A percentile compares a stretch with the other conserved stretches of the same genome.
phyloP scores from a whole-genome alignment of 1,140 invertebrate species.

The Homarus americanus region DNA sequence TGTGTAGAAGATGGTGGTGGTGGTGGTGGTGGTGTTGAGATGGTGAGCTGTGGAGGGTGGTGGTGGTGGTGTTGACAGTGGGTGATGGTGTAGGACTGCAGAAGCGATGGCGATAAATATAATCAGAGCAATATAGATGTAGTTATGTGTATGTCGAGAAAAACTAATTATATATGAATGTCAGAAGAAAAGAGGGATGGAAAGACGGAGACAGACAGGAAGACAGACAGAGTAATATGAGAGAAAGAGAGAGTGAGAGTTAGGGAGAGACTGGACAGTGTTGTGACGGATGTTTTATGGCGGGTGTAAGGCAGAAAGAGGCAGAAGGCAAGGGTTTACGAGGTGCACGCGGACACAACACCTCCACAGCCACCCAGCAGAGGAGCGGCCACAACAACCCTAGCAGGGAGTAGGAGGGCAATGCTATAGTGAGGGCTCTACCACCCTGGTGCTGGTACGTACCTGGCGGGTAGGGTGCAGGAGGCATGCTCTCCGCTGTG shows the following conservation, averaged over 20 bases:
- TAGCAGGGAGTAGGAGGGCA: neutral
- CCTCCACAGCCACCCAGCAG: slow-evolving; percentile 7
- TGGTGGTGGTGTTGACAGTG: neutral
- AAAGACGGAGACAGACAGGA: too few relatives aligned
- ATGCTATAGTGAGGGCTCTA: neutral
- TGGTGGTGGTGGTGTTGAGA: too few relatives aligned
- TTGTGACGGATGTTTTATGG: slow-evolving; percentile 30
- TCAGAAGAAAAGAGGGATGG: too few relatives aligned
- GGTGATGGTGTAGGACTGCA: too few relatives aligned
- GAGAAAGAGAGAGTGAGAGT: slow-evolving; percentile 30
- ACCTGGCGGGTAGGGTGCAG: slow-evolving; percentile 89
- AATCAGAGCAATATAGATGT: too few relatives aligned
- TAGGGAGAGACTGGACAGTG: neutral
- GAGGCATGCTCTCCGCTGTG: slow-evolving; percentile 85
- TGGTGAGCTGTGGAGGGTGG: too few relatives aligned
- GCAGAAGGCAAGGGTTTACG: slow-evolving; percentile 43
- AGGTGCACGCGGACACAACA: neutral
- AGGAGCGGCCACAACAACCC: slow-evolving; percentile 6
- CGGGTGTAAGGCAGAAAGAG: slow-evolving; percentile 13
- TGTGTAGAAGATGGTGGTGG: too few relatives aligned
- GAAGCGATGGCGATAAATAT: too few relatives aligned
- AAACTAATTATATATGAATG: too few relatives aligned
- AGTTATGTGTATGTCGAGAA: too few relatives aligned
- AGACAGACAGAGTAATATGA: too few relatives aligned
- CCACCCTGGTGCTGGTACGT: slow-evolving; percentile 77